Base-by-base conservation (phyloP, 2,113 vertebrate species). In the Tringa solitaria region DNA sequence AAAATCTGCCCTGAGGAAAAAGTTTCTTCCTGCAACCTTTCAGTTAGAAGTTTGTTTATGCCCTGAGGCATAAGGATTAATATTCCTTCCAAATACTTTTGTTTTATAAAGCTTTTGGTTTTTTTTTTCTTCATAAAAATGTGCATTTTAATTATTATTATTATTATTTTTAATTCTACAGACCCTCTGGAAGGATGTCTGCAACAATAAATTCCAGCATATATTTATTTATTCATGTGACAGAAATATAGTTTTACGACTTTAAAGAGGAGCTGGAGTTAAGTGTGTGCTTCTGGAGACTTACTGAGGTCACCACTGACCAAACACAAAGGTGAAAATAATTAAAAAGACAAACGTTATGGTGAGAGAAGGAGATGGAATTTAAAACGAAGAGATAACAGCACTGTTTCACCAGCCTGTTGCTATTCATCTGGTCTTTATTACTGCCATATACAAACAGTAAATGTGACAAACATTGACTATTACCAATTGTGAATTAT, bases 1-100 rank as follows among this genome's bases (percentile, higher is more conserved):
- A 92, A 85, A 89, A 78, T 72, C 63, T 94, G 28, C 83, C 90
- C 75, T 57, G 54, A 95, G 92, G 90, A 82, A 82, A 89, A 92
- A 45, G 33, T 76, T 90, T 73, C 48, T 76, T 95, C 53, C 79
- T 69, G 53, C 33, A 96, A 33, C 13, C 10, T 53, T 56, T 79
- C 39, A 73, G 51, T 90, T 76, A 79, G 57, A 76, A 8, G 21
- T 87, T 89, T 90, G 30, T 90, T 95, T 94, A 73, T 95, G 70
- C 70, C 95, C 69, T 85, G 61, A 95, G 70, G 87, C 85, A 45
- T 73, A 20, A 73, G 4, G 16, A 69, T 86, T 91, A 91, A 45
- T 93, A 93, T 91, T 78, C 33, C 8, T 19, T 67, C 32, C 63
- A 92, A 92, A 41, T 64, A 10, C 7, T 80, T 85, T 84, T 67